phyloP scores from a whole-genome alignment of 1,140 invertebrate species.

The Drosophila subpulchrella region DNA sequence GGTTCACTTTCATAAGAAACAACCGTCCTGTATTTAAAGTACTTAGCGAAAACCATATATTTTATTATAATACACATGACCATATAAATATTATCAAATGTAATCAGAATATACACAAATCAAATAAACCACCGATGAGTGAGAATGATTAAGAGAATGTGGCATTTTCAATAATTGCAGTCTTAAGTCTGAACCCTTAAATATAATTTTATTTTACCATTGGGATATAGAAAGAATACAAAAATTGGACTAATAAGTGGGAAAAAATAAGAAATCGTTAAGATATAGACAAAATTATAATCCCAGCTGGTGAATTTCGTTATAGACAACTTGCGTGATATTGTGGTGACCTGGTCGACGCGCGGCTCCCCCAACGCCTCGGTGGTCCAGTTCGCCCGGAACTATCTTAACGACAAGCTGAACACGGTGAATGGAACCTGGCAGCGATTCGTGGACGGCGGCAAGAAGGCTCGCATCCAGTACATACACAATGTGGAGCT shows the following conservation, averaged over 20 bases:
- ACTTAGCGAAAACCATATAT: not conserved
- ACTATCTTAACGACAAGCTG: conserved; percentile 86
- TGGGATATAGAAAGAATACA: too few species aligned
- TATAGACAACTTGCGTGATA: conserved; percentile 88
- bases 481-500: conserved; percentile 92
- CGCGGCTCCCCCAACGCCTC: conserved; percentile 89
- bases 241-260: too few species aligned
- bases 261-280: too few species aligned
- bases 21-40: not conserved
- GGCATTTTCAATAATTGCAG: not conserved
- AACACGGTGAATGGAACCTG: conserved; percentile 85
- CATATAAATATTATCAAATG: not conserved
- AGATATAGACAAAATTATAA: not conserved
- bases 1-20: too few species aligned
- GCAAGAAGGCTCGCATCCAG: conserved; percentile 87
- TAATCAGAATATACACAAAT: not conserved
- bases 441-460: conserved; percentile 92
- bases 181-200: too few species aligned
- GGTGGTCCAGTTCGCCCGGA: conserved; percentile 92
- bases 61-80: not conserved
- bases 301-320: not conserved
- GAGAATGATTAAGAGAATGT: not conserved
- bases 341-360: conserved; percentile 97
- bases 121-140: conserved; percentile 1
- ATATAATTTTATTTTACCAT: too few species aligned